A percentile compares a stretch with the other conserved stretches of the same genome.
Conservation (phyloP, 92 coral and sea anemone species). For the Bergia sp. region DNA sequence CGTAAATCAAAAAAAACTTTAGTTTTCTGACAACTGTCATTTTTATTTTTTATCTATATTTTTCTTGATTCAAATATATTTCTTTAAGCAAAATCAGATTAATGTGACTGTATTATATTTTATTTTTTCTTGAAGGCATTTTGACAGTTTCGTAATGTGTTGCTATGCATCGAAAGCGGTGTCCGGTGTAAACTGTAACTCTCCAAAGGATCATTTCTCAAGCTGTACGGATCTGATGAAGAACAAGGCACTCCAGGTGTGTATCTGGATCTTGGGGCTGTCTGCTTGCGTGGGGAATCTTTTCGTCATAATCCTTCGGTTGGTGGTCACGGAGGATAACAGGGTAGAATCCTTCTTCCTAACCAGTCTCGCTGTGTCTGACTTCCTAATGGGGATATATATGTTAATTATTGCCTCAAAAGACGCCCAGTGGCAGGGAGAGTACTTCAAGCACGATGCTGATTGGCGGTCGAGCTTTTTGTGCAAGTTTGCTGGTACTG, state of each 20-base stretch:
- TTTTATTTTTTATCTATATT: background rate
- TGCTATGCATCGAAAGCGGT: slow-evolving; percentile 59
- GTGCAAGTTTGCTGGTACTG: slow-evolving; percentile 66
- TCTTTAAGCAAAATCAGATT: too few relatives aligned
- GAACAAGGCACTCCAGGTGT: slow-evolving; percentile 50
- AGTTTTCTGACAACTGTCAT: background rate
- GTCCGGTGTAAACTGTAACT: slow-evolving; percentile 41
- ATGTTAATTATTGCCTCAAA: slow-evolving; percentile 64
- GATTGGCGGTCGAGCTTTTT: slow-evolving; percentile 60
- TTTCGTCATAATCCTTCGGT: slow-evolving; percentile 59
- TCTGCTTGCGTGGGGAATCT: slow-evolving; percentile 60
- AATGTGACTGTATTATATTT: background rate
- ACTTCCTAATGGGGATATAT: slow-evolving; percentile 67
- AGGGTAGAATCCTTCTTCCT: slow-evolving; percentile 71
- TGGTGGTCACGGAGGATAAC: slow-evolving; percentile 57
- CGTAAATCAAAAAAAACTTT: background rate
- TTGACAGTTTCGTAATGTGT: slow-evolving; percentile 72
- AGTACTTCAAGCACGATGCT: slow-evolving; percentile 56
- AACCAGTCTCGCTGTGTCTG: slow-evolving; percentile 72
- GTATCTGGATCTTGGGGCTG: slow-evolving; percentile 70
- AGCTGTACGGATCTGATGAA: slow-evolving; percentile 70
- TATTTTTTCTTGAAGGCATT: slow-evolving; percentile 42
- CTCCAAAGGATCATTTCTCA: slow-evolving; percentile 66
- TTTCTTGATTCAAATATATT: background rate
- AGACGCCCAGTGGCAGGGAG: slow-evolving; percentile 59